Conservation (phyloP, 2,113 vertebrate genomes). For the Arenaria interpres region DNA sequence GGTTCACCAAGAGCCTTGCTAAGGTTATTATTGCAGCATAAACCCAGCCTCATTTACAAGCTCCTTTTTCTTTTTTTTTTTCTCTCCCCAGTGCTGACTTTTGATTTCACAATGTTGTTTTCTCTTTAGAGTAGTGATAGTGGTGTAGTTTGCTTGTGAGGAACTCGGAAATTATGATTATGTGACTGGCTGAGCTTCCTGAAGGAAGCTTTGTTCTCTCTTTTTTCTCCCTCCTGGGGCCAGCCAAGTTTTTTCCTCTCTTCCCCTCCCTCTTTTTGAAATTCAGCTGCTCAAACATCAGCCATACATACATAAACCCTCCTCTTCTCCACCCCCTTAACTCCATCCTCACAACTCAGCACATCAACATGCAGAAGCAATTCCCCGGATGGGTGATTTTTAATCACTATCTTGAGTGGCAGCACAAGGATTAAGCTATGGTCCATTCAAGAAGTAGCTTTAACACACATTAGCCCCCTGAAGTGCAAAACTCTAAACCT, state of each 20-base stretch:
- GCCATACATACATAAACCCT: neutral
- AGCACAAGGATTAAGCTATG: conserved; percentile 62
- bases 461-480: conserved; percentile 55
- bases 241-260: neutral
- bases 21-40: conserved; percentile 6
- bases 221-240: neutral
- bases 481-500: conserved; percentile 34
- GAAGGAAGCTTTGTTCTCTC: conserved; percentile 42
- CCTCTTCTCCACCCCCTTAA: neutral
- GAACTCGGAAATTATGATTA: neutral
- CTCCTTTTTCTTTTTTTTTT: neutral
- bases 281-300: conserved; percentile 22
- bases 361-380: conserved; percentile 34
- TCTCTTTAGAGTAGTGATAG: neutral
- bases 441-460: conserved; percentile 2
- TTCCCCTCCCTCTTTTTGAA: neutral
- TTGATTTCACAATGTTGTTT: conserved; percentile 14
- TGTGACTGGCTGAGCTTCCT: neutral
- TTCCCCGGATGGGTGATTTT: conserved; percentile 68
- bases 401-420: conserved; percentile 56
- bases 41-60: conserved; percentile 19
- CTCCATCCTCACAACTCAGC: neutral
- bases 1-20: neutral
- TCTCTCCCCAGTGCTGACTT: neutral
- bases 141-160: neutral